Evolutionary conservation across 2,888 invertebrate species (phyloP), one percentile per base, ranked within the genome.

Genomic region (Zhuqinia jingwanae): DNA sequence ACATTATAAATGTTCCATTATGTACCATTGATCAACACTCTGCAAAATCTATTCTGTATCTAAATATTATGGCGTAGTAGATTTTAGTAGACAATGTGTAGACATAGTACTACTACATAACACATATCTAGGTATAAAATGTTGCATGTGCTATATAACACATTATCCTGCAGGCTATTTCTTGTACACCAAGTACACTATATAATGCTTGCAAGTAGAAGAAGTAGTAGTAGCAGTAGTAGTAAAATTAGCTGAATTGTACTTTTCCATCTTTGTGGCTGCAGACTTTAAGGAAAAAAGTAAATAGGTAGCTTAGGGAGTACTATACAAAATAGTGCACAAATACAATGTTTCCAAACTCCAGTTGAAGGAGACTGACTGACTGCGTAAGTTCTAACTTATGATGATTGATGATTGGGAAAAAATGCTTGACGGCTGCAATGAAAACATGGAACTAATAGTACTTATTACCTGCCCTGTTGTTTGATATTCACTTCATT

Each of bases 401-500:
- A 60, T 75, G 47, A 82, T 82, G 82, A 82, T 82, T 82, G 82
- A 82, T 82, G 82, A 82, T 75, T 60, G 47, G 63, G n/a, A 63
- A 60, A 78, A 82, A 65, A 63, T 63, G 45, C 20, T 47, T 75
- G 82, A 82, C 82, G 60, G 60, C 60, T 47, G 60, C 63, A 81
- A 15, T 75, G 73, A 82, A 82, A 82, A 73, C 53, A 70, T 13
- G 15, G 22, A 68, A 47, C 68, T 70, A 78, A 78, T 78, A 78
- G 68, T 45, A 13, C 45, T 45, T 68, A 68, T 68, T 68, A 42
- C 45, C 36, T 68, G 42, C 63, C 63, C n/a, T 42, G n/a, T 68
- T 45, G 68, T 68, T 68, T 68, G 68, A 68, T 68, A 45, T 68
- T 22, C 20, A 45, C 20, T 68, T 68, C 68, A 68, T 68, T 68